Percentiles rank a stretch among this genome's conserved stretches.
phyloP scores from a whole-genome alignment of 2,113 vertebrate genomes.

The Chaenocephalus aceratus region DNA sequence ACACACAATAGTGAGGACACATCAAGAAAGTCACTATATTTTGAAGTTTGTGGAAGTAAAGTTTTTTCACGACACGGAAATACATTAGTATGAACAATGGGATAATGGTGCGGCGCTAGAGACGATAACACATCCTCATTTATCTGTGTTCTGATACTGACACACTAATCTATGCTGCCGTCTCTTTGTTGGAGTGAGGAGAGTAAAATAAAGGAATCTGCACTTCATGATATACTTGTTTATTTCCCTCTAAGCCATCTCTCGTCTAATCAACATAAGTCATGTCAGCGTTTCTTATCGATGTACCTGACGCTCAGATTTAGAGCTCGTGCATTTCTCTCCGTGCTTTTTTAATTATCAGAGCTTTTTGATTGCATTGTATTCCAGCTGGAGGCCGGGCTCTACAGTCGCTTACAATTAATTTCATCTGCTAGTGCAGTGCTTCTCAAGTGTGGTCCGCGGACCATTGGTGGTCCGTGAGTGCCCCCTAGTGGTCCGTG shows the following conservation, averaged over 20 bases:
- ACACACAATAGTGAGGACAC: too few species aligned
- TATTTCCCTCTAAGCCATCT: constrained; percentile 42
- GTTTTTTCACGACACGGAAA: constrained; percentile 31
- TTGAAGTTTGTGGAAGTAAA: too few species aligned
- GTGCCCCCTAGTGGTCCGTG: too few species aligned
- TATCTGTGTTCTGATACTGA: constrained; percentile 5
- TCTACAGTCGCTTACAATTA: constrained; percentile 36
- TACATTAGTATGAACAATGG: constrained; percentile 48
- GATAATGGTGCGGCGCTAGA: constrained; percentile 26
- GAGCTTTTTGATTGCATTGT: constrained; percentile 53
- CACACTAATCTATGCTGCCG: constrained; percentile 2
- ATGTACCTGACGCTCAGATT: constrained; percentile 68
- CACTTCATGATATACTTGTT: constrained; percentile 41
- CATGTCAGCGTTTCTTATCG: constrained; percentile 55
- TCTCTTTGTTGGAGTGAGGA: constrained; percentile 27
- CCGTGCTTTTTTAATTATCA: constrained; percentile 46
- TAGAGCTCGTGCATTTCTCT: constrained; percentile 53
- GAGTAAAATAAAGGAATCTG: constrained; percentile 25
- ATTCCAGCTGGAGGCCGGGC: constrained; percentile 21
- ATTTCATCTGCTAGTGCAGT: constrained; percentile 48
- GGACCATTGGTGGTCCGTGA: too few species aligned
- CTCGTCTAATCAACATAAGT: constrained; percentile 65
- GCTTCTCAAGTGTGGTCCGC: too few species aligned
- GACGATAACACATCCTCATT: constrained; percentile 30
- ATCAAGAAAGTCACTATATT: too few species aligned